A percentile compares a stretch with the other conserved stretches of the same genome.
These are phyloP conservation scores for Scaptomyza graminum DNA, from an alignment of 1,140 invertebrate genomes.

Conservation along the genomic window DNA sequence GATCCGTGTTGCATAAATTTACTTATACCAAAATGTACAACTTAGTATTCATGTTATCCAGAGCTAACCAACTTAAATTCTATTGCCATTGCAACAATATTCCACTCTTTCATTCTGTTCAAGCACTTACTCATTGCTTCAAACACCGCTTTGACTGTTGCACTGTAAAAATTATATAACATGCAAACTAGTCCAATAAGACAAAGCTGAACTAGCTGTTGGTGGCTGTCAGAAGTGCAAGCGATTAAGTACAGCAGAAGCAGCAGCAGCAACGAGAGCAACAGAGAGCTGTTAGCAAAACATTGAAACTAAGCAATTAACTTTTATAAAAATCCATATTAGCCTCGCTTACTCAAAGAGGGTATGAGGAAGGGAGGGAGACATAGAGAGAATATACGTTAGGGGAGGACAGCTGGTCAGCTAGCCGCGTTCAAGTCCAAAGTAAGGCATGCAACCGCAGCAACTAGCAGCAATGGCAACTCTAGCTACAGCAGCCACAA, in stretches of 20 bases:
- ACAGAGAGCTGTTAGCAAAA: constrained; percentile 28
- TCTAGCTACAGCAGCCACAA: constrained; percentile 15
- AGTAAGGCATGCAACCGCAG: constrained; percentile 33
- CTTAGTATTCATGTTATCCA: not conserved
- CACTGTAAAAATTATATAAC: constrained; percentile 20
- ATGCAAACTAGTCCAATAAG: constrained; percentile 12
- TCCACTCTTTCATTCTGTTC: not conserved
- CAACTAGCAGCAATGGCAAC: constrained; percentile 9
- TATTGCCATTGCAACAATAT: not conserved
- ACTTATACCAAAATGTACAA: no score
- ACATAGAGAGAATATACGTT: no score
- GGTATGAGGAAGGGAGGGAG: no score
- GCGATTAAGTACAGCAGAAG: constrained; percentile 14
- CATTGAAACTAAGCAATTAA: constrained; percentile 52
- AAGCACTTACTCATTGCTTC: not conserved
- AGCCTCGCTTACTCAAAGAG: not conserved
- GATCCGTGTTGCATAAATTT: no score
- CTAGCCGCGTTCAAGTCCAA: constrained; percentile 20
- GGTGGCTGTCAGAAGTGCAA: constrained; percentile 21
- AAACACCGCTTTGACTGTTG: constrained; percentile 16
- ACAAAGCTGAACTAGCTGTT: constrained; percentile 10
- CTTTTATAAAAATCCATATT: constrained; percentile 38
- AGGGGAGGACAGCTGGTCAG: constrained; percentile 8
- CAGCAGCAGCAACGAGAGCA: not conserved
- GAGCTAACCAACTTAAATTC: not conserved